Evolutionary conservation across 2,888 invertebrate genomes (phyloP).

Genomic region (Morpho helenor): DNA sequence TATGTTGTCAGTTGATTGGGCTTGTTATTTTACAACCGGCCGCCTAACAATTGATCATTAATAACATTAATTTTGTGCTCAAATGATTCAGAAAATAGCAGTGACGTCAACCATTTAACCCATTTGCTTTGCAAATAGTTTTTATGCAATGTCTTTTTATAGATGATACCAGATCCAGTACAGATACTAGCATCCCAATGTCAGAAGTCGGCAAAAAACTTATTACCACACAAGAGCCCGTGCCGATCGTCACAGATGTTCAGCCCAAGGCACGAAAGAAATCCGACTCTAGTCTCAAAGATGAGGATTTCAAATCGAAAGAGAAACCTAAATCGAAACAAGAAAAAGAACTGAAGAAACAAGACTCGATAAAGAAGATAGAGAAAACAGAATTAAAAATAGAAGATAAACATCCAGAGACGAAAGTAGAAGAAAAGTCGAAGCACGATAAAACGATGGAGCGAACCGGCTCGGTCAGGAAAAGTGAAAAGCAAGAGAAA

Average conservation of each 20-base stretch:
- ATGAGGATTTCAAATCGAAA: slow-evolving; percentile 55
- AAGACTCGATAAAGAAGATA: slow-evolving; percentile 45
- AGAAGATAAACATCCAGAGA: slow-evolving; percentile 35
- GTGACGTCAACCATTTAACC: too few relatives aligned
- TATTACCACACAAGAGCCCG: slow-evolving; percentile 34
- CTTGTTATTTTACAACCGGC: too few relatives aligned
- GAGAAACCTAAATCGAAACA: slow-evolving; percentile 47
- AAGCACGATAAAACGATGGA: slow-evolving; percentile 44
- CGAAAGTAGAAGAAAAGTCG: slow-evolving; percentile 34
- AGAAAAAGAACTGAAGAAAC: slow-evolving; percentile 42
- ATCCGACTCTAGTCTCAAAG: slow-evolving; percentile 65
- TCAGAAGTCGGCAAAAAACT: slow-evolving; percentile 51
- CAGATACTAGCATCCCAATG: slow-evolving; percentile 44
- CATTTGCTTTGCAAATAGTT: not conserved
- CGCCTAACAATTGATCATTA: too few relatives aligned
- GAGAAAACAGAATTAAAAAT: slow-evolving; percentile 42
- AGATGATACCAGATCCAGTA: slow-evolving; percentile 62
- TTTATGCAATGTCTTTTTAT: slow-evolving; percentile 10
- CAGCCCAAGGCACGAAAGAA: slow-evolving; percentile 59
- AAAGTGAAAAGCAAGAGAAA: slow-evolving; percentile 36
- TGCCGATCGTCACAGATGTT: slow-evolving; percentile 32
- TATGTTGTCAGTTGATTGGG: too few relatives aligned
- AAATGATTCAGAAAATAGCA: too few relatives aligned
- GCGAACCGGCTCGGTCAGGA: slow-evolving; percentile 53
- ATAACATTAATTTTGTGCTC: too few relatives aligned